Evolutionary conservation across 1,140 invertebrate species (phyloP), one percentile per base, ranked within the genome.

Genomic region (Pteromalus puparum): DNA sequence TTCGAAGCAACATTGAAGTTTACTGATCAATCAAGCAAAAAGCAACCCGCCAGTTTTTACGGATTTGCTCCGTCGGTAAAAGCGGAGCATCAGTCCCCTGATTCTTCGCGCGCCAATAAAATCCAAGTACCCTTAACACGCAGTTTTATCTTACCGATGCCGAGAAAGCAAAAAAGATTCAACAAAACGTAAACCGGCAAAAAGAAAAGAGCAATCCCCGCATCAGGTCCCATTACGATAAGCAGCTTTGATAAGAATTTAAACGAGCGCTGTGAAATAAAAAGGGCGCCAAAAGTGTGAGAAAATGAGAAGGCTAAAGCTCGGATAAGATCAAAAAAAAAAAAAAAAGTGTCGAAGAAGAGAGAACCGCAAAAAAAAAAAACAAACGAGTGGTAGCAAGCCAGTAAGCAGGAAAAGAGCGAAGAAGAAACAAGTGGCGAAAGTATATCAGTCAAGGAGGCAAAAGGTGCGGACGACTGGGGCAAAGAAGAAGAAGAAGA

Each of bases 401-500:
- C 1, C n/a, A 61, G 12, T 18, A 74, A 74, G 15, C 68, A 83
- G 21, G 21, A 10, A 73, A 34, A 30, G 34, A n/a, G 21, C 7
- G 70, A n/a, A 30, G 38, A 73, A 65, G 53, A 83, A 28, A 10
- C 42, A 74, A 73, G 82, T 83, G 82, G 67, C 67, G 76, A 83
- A 83, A 83, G 82, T 83, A 83, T 82, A 65, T 82, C 53, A 72
- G 73, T 65, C 70, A 84, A 80, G 82, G 42, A 67, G 46, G n/a
- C n/a, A n/a, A n/a, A n/a, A 65, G 80, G 67, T 79, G 77, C 65
- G 74, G 18, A 67, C 15, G 38, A 79, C 80, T 75, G 79, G 75
- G 78, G 78, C 34, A 2, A 53, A 61, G 82, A 83, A 34, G 26
- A 68, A 53, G 85, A 6, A 72, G 67, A 61, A 82, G n/a, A n/a